Evolutionary conservation across 2,113 vertebrate species (phyloP).

Genomic region (Syrmaticus mikado): DNA sequence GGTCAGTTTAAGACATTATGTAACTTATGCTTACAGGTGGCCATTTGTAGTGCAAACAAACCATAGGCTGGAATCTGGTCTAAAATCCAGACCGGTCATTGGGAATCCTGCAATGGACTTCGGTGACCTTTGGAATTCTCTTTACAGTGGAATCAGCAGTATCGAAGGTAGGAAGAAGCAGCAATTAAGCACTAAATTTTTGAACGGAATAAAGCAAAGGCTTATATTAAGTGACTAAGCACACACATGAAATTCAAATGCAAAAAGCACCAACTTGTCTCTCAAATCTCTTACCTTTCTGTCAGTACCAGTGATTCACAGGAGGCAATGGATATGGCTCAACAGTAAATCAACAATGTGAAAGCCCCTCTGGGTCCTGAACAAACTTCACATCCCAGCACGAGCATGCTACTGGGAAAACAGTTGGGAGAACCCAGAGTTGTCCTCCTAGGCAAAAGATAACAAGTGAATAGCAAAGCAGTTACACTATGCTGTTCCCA

Average conservation of each 20-base stretch:
- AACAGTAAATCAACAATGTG: not conserved
- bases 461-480: not conserved
- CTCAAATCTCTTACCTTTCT: not conserved
- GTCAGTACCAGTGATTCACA: not conserved
- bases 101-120: not conserved
- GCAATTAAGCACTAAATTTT: not conserved
- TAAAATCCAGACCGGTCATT: not conserved
- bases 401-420: not conserved
- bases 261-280: not conserved
- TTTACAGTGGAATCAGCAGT: not conserved
- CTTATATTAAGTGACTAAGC: not conserved
- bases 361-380: not conserved
- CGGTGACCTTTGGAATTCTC: not conserved
- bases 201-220: not conserved
- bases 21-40: not conserved
- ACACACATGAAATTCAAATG: not conserved
- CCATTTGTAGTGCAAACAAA: not conserved
- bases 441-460: not conserved
- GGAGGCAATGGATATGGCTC: not conserved
- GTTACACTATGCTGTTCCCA: not conserved
- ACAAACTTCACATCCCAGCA: accelerated
- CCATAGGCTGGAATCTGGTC: not conserved
- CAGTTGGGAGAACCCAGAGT: not conserved
- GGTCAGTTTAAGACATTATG: not conserved
- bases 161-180: not conserved